Conservation (phyloP, 2,113 vertebrate species). For the Apodemus speciosus region DNA sequence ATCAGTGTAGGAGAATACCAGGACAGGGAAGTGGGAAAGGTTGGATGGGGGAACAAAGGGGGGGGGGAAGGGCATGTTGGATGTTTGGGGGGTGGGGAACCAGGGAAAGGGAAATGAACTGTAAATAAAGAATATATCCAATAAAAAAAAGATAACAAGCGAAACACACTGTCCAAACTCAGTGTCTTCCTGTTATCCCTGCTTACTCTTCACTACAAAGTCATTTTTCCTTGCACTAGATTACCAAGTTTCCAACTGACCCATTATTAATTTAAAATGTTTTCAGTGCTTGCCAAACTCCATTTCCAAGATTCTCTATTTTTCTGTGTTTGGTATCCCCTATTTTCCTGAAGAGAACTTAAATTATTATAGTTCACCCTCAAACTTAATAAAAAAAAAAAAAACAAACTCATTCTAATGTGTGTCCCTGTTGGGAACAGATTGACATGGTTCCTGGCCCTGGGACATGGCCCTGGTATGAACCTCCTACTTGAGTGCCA, state of each 20-base stretch:
- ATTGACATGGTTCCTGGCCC: too few relatives aligned
- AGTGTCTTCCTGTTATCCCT: neutral
- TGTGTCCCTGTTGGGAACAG: too few relatives aligned
- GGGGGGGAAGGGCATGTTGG: too few relatives aligned
- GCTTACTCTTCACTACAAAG: neutral
- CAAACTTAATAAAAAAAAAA: neutral
- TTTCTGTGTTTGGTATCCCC: neutral
- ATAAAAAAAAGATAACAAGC: neutral
- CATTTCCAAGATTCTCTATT: neutral
- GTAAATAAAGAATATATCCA: too few relatives aligned
- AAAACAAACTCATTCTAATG: too few relatives aligned
- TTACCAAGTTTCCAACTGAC: neutral
- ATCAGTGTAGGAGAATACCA: too few relatives aligned
- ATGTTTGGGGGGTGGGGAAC: too few relatives aligned
- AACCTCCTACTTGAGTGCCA: too few relatives aligned
- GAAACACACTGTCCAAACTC: neutral
- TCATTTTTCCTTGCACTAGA: neutral
- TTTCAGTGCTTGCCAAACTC: neutral
- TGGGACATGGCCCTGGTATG: too few relatives aligned
- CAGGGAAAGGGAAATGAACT: too few relatives aligned
- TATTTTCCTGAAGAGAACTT: neutral
- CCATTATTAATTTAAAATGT: neutral
- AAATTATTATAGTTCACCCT: neutral
- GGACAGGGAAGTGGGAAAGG: too few relatives aligned
- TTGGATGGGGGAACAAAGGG: too few relatives aligned